Evolutionary conservation across 2,797 vertebrate species (phyloP).

Genomic region (Tarsius wallacei): DNA sequence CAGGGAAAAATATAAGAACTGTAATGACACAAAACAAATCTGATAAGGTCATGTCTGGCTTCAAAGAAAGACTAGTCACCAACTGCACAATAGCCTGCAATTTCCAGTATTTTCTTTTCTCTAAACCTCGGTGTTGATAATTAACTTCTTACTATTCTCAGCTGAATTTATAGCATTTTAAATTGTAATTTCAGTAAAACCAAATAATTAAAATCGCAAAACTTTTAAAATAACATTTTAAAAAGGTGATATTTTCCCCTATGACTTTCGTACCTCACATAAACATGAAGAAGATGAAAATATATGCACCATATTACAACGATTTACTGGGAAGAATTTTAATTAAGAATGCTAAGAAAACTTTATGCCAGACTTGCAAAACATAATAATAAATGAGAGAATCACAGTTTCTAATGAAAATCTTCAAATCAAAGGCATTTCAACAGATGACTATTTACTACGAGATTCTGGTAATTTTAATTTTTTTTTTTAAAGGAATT

Average conservation of each 20-base stretch:
- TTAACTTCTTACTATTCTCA: constrained; percentile 85
- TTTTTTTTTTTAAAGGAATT: constrained; percentile 22
- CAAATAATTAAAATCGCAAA: constrained; percentile 70
- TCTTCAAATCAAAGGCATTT: constrained; percentile 52
- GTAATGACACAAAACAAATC: constrained; percentile 59
- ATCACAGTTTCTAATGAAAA: constrained; percentile 12
- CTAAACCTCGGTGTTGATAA: constrained; percentile 85
- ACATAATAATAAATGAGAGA: constrained; percentile 32
- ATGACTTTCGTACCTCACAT: not conserved
- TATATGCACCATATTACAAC: not conserved
- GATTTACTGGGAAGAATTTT: not conserved
- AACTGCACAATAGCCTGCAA: not conserved
- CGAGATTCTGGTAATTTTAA: not conserved
- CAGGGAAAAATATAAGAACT: constrained; percentile 59
- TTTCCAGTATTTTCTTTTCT: constrained; percentile 59
- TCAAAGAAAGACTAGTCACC: constrained; percentile 74
- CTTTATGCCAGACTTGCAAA: constrained; percentile 23
- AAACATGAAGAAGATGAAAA: constrained; percentile 32
- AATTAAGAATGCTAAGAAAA: constrained; percentile 56
- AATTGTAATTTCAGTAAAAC: constrained; percentile 80
- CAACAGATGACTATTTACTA: constrained; percentile 59
- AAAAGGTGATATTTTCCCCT: not conserved
- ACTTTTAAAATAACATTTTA: constrained; percentile 6
- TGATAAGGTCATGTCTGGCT: constrained; percentile 72
- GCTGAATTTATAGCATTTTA: constrained; percentile 75